phyloP scores from a whole-genome alignment of 2,888 invertebrate species.

The Drosophila limbata region DNA sequence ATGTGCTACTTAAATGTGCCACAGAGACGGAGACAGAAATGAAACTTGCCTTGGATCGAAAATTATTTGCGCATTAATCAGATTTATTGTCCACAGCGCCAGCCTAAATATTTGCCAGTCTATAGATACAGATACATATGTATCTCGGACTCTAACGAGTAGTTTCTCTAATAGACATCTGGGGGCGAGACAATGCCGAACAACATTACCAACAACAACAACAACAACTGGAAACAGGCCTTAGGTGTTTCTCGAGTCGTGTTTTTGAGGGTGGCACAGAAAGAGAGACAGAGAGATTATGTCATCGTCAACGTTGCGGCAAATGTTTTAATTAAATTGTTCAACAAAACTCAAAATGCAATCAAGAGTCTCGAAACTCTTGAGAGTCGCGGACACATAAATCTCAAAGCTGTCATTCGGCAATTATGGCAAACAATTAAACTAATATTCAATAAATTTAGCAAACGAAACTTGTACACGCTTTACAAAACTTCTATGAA shows the following conservation, averaged over 20 bases:
- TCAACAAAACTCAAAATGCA: constrained; percentile 43
- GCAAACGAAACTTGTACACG: constrained; percentile 4
- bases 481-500: not conserved
- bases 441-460: constrained; percentile 38
- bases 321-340: constrained; percentile 69
- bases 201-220: constrained; percentile 30
- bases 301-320: constrained; percentile 48
- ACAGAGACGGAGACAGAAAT: constrained; percentile 21
- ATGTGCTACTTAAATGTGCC: constrained; percentile 63
- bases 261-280: constrained; percentile 50
- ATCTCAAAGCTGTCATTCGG: constrained; percentile 48
- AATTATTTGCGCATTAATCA: constrained; percentile 73
- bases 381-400: constrained; percentile 27
- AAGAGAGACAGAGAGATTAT: constrained; percentile 36
- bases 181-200: constrained; percentile 59
- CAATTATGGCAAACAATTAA: constrained; percentile 49
- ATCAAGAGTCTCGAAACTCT: constrained; percentile 8
- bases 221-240: constrained; percentile 14
- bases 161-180: constrained; percentile 50
- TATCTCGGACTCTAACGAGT: constrained; percentile 11
- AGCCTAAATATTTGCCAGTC: constrained; percentile 45
- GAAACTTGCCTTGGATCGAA: constrained; percentile 57
- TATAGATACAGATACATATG: constrained; percentile 8
- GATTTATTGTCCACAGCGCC: constrained; percentile 64
- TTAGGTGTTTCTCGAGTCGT: constrained; percentile 52